Percentiles rank a stretch among this genome's conserved stretches.
These are phyloP conservation scores for Pyrgus malvae DNA, from an alignment of 2,888 invertebrate genomes.

Conservation along the genomic window DNA sequence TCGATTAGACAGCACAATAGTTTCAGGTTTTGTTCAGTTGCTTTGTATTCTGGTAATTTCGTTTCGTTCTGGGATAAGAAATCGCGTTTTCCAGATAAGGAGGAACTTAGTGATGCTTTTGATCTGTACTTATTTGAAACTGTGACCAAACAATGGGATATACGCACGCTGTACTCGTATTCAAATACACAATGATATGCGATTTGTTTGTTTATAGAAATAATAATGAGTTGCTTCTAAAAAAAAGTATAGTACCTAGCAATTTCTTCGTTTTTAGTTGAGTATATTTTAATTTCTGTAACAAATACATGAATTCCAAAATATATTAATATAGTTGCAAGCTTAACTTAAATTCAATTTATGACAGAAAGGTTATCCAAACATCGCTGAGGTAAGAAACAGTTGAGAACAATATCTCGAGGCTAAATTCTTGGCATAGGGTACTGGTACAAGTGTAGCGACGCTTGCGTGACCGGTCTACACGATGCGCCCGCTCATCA, in stretches of 20 bases:
- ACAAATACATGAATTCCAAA: too few species aligned
- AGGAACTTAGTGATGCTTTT: constrained; percentile 22
- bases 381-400: constrained; percentile 10
- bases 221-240: constrained; percentile 21
- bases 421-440: constrained; percentile 60
- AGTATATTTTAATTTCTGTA: too few species aligned
- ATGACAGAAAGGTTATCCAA: constrained; percentile 19
- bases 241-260: background rate
- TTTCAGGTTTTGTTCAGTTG: constrained; percentile 25
- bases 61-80: constrained; percentile 19
- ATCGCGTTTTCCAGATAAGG: constrained; percentile 27
- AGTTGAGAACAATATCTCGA: constrained; percentile 44
- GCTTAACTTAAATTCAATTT: constrained; percentile 12
- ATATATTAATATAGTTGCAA: too few species aligned
- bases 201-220: constrained; percentile 28
- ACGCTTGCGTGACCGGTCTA: constrained; percentile 68
- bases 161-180: constrained; percentile 19
- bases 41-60: constrained; percentile 27
- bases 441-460: constrained; percentile 50
- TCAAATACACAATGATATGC: constrained; percentile 26
- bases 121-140: constrained; percentile 26
- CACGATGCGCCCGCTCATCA: constrained; percentile 55
- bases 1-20: constrained; percentile 26
- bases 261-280: too few species aligned
- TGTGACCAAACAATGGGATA: constrained; percentile 25